Evolutionary conservation across 2,797 vertebrate genomes (phyloP), one percentile per base, ranked within the genome.

Genomic region (Phaenicophaeus curvirostris): DNA sequence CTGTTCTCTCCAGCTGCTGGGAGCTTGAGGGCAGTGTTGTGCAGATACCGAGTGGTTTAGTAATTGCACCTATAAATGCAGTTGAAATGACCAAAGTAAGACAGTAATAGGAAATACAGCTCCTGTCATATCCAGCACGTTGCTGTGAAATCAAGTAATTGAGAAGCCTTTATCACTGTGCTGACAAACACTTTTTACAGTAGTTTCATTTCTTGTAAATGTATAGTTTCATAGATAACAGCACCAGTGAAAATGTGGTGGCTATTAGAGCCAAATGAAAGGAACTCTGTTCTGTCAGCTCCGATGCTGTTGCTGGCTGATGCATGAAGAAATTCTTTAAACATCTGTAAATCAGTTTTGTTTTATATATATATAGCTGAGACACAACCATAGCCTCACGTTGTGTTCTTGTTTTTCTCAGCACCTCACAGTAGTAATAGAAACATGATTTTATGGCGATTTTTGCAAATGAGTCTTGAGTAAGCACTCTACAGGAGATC

Each of bases 11-110:
- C 65, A 68, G 42, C 55, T 23, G 8, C 1, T 67, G 66, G 79
- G 91, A 95, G 73, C 85, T 90, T 59, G 89, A 96, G 87, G 77
- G 87, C 73, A 84, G 53, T 78, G 59, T 86, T 91, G 67, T 88
- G 87, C 89, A 89, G 86, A 76, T 69, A 72, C 79, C 20, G 61
- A 76, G 65, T 53, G 76, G 31, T 91, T 71, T 30, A 66, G 62
- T 87, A 84, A 72, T 66, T 78, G 67, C 41, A 69, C 62, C 79
- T 90, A 17, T 62, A 80, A 90, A 20, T 12, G 48, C 42, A 33
- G 59, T 50, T 87, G 85, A 85, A 90, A 66, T 63, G 66, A 69
- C 75, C 68, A 55, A 35, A 93, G 82, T 14, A n/a, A 83, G 44
- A 65, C 41, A 74, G 81, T 33, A 94, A 51, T 51, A 77, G 72